Conservation (phyloP, 2,113 vertebrate species). For the Haliaeetus leucogaster region DNA sequence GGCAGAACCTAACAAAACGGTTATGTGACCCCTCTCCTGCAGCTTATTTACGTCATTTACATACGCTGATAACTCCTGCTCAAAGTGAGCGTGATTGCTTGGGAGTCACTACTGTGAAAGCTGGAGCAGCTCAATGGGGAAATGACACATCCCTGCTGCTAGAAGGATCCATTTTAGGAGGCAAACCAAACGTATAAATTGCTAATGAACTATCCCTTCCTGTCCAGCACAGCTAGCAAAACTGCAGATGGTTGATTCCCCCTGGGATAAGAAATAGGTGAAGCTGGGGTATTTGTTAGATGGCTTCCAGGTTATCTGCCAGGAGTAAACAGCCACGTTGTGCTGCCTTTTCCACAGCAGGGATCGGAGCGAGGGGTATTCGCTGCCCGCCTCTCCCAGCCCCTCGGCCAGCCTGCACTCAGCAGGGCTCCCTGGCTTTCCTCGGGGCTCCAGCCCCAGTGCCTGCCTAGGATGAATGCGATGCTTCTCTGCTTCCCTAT, state of each 20-base stretch:
- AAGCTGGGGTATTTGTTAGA: background rate
- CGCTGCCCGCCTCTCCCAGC: background rate
- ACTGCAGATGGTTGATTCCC: slow-evolving; percentile 31
- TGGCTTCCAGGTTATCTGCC: background rate
- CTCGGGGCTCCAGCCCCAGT: background rate
- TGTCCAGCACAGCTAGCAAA: background rate
- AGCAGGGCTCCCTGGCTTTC: background rate
- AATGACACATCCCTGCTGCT: slow-evolving; percentile 27
- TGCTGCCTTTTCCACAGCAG: background rate
- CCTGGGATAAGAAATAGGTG: slow-evolving; percentile 31
- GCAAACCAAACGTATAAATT: slow-evolving; percentile 20
- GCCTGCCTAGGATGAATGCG: background rate
- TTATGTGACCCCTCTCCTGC: background rate
- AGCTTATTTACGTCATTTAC: background rate
- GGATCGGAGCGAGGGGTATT: background rate
- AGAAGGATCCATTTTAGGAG: slow-evolving; percentile 20
- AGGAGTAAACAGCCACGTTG: background rate
- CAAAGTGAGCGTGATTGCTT: background rate
- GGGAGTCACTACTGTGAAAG: background rate
- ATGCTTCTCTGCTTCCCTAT: background rate
- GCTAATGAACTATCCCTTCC: slow-evolving; percentile 36
- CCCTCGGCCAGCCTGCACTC: fast-evolving
- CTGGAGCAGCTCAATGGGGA: slow-evolving; percentile 8
- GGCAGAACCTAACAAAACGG: slow-evolving; percentile 41
- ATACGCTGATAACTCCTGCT: background rate